These are phyloP conservation scores for Cricetomys ansorgei DNA, from an alignment of 2,113 vertebrate genomes.

Conservation along the genomic window DNA sequence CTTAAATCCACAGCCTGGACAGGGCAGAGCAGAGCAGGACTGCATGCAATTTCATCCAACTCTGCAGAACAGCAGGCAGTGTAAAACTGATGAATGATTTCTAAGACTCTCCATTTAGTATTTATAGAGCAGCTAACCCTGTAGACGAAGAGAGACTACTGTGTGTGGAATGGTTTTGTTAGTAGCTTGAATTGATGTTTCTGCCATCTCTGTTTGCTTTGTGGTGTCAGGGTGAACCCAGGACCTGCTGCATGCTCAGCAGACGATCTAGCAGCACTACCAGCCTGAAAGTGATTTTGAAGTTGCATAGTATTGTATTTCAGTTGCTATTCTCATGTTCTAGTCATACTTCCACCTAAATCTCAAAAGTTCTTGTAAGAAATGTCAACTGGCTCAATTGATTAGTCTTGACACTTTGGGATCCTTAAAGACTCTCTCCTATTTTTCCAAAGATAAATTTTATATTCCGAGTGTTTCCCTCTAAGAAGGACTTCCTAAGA, in stretches of 20 bases:
- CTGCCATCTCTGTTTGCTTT: background rate
- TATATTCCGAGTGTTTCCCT: background rate
- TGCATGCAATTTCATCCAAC: background rate
- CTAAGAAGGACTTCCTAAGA: background rate
- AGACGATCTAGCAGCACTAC: background rate
- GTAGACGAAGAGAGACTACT: background rate
- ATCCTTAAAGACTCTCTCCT: background rate
- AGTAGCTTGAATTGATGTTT: background rate
- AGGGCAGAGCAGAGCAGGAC: background rate
- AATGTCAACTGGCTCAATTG: background rate
- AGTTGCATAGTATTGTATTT: background rate
- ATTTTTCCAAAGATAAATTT: background rate
- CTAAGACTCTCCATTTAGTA: background rate
- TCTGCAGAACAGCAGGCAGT: background rate
- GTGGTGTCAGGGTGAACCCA: background rate
- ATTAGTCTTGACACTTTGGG: background rate
- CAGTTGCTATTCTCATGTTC: background rate
- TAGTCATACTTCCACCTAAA: background rate
- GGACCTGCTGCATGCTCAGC: background rate
- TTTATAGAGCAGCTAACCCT: background rate
- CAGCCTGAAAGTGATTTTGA: background rate
- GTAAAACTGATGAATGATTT: background rate
- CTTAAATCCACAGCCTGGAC: background rate
- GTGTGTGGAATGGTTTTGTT: background rate
- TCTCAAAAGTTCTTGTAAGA: slow-evolving; percentile 29